These are phyloP conservation scores for Amniataba percoides DNA, from an alignment of 2,797 vertebrate species.

Conservation along the genomic window DNA sequence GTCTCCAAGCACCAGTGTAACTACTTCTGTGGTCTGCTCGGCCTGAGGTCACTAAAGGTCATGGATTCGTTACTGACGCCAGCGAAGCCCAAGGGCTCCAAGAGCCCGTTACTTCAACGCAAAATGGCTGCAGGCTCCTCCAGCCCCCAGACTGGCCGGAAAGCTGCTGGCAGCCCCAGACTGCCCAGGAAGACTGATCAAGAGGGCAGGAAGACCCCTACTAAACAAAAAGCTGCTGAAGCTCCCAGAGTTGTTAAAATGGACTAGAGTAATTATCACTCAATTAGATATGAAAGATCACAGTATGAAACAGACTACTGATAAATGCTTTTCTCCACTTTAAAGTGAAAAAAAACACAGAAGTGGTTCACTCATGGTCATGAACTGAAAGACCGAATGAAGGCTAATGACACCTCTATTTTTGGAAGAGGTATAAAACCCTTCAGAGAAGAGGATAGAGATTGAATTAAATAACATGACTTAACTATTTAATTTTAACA, in stretches of 20 bases:
- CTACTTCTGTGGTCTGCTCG: slow-evolving; percentile 90
- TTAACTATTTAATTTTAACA: slow-evolving; percentile 29
- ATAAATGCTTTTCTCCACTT: slow-evolving; percentile 16
- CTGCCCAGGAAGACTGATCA: slow-evolving; percentile 77
- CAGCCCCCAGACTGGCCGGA: slow-evolving; percentile 91
- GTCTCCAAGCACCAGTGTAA: slow-evolving; percentile 89
- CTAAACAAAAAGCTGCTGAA: slow-evolving; percentile 73
- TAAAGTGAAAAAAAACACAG: too few relatives aligned
- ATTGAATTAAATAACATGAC: slow-evolving; percentile 7
- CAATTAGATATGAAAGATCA: background rate
- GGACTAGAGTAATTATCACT: slow-evolving; percentile 60
- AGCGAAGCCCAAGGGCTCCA: slow-evolving; percentile 88
- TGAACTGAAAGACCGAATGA: slow-evolving; percentile 6
- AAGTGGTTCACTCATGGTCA: slow-evolving; percentile 11
- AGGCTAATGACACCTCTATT: slow-evolving; percentile 2
- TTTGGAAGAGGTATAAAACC: slow-evolving; percentile 11
- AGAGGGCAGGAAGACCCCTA: slow-evolving; percentile 57
- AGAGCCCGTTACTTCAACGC: slow-evolving; percentile 89
- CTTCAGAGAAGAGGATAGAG: slow-evolving; percentile 20
- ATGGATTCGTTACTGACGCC: slow-evolving; percentile 83
- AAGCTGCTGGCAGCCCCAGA: slow-evolving; percentile 84
- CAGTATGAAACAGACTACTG: background rate
- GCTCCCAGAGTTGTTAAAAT: slow-evolving; percentile 37
- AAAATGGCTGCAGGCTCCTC: slow-evolving; percentile 85
- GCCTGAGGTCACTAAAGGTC: slow-evolving; percentile 86